A percentile compares a stretch with the other conserved stretches of the same genome.
Conservation (phyloP, 2,888 invertebrate species). For the Galeruca laticollis region DNA sequence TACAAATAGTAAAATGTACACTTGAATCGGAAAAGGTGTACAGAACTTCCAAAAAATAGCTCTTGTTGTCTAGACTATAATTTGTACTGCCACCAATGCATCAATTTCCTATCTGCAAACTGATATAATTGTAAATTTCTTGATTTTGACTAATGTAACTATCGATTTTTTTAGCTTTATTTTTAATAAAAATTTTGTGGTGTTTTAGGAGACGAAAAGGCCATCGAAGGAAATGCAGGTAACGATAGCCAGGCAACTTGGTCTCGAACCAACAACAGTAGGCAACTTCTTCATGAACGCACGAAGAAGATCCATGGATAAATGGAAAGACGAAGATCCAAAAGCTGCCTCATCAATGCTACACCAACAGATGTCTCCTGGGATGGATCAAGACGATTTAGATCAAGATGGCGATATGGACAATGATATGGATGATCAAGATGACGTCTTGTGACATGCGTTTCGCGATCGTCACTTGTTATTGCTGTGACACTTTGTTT, state of each 20-base stretch:
- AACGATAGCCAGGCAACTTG: constrained; percentile 96
- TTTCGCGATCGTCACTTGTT: constrained; percentile 67
- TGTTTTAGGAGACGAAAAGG: constrained; percentile 91
- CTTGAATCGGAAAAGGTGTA: no score
- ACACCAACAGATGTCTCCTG: constrained; percentile 66
- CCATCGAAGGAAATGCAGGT: constrained; percentile 99
- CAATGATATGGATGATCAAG: constrained; percentile 70
- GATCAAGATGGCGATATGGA: constrained; percentile 68
- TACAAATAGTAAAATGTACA: no score
- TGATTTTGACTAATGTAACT: neutral
- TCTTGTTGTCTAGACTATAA: no score
- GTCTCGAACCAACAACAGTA: constrained; percentile 96
- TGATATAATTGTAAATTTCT: neutral
- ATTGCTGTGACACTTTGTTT: constrained; percentile 65
- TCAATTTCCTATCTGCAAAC: neutral
- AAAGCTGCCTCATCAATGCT: constrained; percentile 68
- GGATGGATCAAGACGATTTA: constrained; percentile 65
- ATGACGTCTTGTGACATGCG: constrained; percentile 71
- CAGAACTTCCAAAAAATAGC: no score
- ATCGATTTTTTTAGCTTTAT: neutral
- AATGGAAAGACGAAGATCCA: constrained; percentile 96
- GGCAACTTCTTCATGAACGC: constrained; percentile 99
- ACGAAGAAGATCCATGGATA: constrained; percentile 96
- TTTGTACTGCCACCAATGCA: no score
- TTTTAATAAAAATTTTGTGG: neutral